Conservation (phyloP, 2,797 vertebrate genomes). For the Lutjanus campechanus region DNA sequence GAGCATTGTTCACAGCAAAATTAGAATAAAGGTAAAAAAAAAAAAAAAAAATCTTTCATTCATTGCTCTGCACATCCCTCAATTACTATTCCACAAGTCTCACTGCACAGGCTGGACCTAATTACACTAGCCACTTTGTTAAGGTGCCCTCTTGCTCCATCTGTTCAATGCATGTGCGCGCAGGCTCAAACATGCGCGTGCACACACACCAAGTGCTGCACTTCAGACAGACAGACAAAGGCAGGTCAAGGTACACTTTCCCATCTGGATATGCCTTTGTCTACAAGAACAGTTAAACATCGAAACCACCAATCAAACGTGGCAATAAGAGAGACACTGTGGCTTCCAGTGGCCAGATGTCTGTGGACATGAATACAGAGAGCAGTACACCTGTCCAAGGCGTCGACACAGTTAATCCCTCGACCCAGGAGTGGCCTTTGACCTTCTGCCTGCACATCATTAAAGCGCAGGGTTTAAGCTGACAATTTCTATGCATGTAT, state of each 20-base stretch:
- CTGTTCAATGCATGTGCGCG: slow-evolving; percentile 66
- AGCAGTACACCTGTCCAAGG: slow-evolving; percentile 53
- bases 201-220: slow-evolving; percentile 30
- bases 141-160: slow-evolving; percentile 78
- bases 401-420: slow-evolving; percentile 19
- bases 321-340: slow-evolving; percentile 29
- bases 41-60: neutral
- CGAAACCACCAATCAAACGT: slow-evolving; percentile 62
- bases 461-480: slow-evolving; percentile 46
- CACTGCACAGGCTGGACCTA: slow-evolving; percentile 66
- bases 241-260: slow-evolving; percentile 70
- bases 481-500: slow-evolving; percentile 59
- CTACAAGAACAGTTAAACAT: slow-evolving; percentile 61
- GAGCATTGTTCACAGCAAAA: slow-evolving; percentile 25
- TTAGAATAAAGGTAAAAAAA: neutral
- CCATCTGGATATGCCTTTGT: slow-evolving; percentile 71
- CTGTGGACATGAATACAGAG: slow-evolving; percentile 62
- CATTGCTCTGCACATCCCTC: slow-evolving; percentile 34
- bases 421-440: slow-evolving; percentile 27
- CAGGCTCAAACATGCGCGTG: slow-evolving; percentile 4
- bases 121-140: slow-evolving; percentile 77
- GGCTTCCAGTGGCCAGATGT: slow-evolving; percentile 50
- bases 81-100: slow-evolving; percentile 76
- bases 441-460: slow-evolving; percentile 40
- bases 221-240: slow-evolving; percentile 69